phyloP scores from a whole-genome alignment of 37 sponge, comb jelly and placozoan genomes.

The Chondrilla cf. caribensis region DNA sequence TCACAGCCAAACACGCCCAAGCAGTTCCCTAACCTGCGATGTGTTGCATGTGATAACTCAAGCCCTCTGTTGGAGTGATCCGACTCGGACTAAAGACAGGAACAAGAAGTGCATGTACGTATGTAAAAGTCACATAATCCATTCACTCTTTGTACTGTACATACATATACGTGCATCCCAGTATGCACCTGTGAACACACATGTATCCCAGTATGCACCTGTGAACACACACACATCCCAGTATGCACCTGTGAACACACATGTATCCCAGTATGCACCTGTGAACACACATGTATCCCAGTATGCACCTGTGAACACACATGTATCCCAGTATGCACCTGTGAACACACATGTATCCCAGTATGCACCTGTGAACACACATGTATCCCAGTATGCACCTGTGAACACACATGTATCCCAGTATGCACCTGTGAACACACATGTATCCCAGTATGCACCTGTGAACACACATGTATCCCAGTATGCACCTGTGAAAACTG shows the following conservation, averaged over 20 bases:
- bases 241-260: neutral
- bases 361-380: neutral
- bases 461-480: neutral
- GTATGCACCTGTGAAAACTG: neutral
- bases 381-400: neutral
- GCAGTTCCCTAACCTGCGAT: too few relatives aligned
- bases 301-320: neutral
- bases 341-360: neutral
- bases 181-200: neutral
- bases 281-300: neutral
- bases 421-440: neutral
- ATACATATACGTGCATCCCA: too few relatives aligned
- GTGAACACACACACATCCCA: neutral
- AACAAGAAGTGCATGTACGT: too few relatives aligned
- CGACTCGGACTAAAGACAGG: too few relatives aligned
- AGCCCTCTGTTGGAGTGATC: too few relatives aligned
- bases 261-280: too few relatives aligned
- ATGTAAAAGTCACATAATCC: too few relatives aligned
- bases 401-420: neutral
- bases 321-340: neutral
- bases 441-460: neutral
- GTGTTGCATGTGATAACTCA: too few relatives aligned
- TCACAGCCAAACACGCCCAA: too few relatives aligned
- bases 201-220: neutral
- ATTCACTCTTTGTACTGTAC: too few relatives aligned